These are phyloP conservation scores for Lithophane leautieri DNA, from an alignment of 2,888 invertebrate genomes.

Conservation along the genomic window DNA sequence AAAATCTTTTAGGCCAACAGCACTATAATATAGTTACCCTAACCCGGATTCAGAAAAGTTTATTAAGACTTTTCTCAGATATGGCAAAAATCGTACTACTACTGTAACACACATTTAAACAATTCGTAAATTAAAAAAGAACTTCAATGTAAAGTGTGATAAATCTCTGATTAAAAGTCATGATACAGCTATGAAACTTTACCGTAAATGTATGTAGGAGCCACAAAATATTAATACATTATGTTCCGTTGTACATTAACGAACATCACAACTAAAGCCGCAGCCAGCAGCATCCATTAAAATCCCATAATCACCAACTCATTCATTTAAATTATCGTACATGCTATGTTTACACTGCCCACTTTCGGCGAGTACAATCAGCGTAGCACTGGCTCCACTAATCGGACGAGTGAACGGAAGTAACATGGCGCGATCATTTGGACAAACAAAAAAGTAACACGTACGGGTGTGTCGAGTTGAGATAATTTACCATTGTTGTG, in stretches of 20 bases:
- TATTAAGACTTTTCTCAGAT: neutral
- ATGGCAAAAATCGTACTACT: neutral
- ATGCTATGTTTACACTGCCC: conserved; percentile 59
- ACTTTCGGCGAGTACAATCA: conserved; percentile 45
- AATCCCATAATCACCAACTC: conserved; percentile 57
- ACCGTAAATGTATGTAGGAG: neutral
- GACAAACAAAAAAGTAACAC: conserved; percentile 63
- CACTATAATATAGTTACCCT: neutral
- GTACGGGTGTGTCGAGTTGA: conserved; percentile 46
- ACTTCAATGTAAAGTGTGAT: neutral
- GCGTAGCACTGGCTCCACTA: conserved; percentile 58
- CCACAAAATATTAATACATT: conserved; percentile 20
- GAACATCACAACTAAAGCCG: conserved; percentile 44
- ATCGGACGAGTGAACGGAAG: conserved; percentile 64
- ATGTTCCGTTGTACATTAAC: conserved; percentile 22
- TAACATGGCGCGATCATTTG: conserved; percentile 60
- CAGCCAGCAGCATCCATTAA: conserved; percentile 53
- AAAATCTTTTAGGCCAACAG: neutral
- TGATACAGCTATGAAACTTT: neutral
- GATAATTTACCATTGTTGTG: conserved; percentile 50
- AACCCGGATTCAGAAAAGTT: too few relatives aligned
- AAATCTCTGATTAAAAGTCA: neutral
- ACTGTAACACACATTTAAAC: neutral
- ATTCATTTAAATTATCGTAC: conserved; percentile 61
- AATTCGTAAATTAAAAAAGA: neutral